Evolutionary conservation across 2,797 vertebrate species (phyloP).

Genomic region (Molothrus ater): DNA sequence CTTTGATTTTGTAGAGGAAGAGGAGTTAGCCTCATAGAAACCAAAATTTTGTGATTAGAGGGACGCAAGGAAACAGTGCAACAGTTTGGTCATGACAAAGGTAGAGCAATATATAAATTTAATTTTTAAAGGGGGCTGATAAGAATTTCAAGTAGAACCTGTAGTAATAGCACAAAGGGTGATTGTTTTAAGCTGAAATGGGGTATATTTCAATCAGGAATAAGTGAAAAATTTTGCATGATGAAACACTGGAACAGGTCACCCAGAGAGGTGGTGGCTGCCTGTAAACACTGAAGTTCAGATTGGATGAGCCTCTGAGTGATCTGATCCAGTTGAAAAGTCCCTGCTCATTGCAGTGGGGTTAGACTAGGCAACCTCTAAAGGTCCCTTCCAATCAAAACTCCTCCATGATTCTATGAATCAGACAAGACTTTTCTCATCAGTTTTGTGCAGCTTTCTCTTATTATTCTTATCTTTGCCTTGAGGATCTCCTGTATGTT

Average conservation of each 20-base stretch:
- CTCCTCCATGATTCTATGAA: not conserved
- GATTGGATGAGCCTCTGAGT: not conserved
- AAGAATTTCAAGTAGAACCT: not conserved
- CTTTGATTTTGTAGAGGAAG: not conserved
- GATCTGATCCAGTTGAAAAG: not conserved
- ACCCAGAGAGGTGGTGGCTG: not conserved
- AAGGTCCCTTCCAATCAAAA: not conserved
- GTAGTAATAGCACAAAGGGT: not conserved
- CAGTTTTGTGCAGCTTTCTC: not conserved
- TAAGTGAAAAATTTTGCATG: not conserved
- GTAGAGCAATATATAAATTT: not conserved
- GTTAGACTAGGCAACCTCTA: rapidly evolving
- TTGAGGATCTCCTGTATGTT: not conserved
- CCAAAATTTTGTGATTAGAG: not conserved
- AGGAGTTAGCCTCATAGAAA: not conserved
- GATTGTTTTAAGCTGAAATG: not conserved
- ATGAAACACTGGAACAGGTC: not conserved
- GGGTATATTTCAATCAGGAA: not conserved
- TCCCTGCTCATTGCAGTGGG: not conserved
- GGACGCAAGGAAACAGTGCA: not conserved
- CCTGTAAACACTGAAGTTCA: not conserved
- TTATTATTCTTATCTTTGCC: not conserved
- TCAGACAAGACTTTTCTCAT: not conserved
- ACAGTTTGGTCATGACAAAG: not conserved
- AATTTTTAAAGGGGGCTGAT: not conserved